Conservation (phyloP, 2,888 invertebrate genomes). For the Andrena dorsata region DNA sequence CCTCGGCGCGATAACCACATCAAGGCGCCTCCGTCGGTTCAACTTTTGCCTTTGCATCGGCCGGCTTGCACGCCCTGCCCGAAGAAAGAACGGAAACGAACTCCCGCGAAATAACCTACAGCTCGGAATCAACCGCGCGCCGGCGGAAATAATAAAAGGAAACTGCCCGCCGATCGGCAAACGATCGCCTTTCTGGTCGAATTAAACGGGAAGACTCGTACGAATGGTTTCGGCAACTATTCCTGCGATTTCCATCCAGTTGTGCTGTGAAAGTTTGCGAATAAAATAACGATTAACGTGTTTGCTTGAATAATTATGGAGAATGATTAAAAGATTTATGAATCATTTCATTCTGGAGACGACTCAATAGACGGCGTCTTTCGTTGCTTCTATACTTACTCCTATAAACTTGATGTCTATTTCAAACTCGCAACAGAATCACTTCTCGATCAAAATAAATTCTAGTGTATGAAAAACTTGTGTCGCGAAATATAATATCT, state of each 20-base stretch:
- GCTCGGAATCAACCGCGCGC: slow-evolving; percentile 57
- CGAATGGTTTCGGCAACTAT: slow-evolving; percentile 30
- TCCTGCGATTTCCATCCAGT: background rate
- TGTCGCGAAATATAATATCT: too few species aligned
- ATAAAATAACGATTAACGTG: background rate
- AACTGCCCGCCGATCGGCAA: slow-evolving; percentile 10
- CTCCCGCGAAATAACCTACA: slow-evolving; percentile 58
- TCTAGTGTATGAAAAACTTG: too few species aligned
- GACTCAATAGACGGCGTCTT: too few species aligned
- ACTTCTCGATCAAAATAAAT: too few species aligned
- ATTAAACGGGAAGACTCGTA: slow-evolving; percentile 48
- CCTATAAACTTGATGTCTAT: too few species aligned
- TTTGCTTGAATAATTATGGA: background rate
- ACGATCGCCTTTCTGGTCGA: slow-evolving; percentile 52
- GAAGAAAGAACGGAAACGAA: slow-evolving; percentile 72
- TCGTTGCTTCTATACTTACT: too few species aligned
- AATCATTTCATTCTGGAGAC: too few species aligned
- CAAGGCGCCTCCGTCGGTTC: slow-evolving; percentile 74
- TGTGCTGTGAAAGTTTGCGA: background rate
- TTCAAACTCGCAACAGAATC: too few species aligned
- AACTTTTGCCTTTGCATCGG: slow-evolving; percentile 75
- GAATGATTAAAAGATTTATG: too few species aligned
- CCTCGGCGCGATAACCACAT: slow-evolving; percentile 80
- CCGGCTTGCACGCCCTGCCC: slow-evolving; percentile 61
- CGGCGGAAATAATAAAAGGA: slow-evolving; percentile 57